These are phyloP conservation scores for Lithophane leautieri DNA, from an alignment of 2,888 invertebrate species.

Conservation along the genomic window DNA sequence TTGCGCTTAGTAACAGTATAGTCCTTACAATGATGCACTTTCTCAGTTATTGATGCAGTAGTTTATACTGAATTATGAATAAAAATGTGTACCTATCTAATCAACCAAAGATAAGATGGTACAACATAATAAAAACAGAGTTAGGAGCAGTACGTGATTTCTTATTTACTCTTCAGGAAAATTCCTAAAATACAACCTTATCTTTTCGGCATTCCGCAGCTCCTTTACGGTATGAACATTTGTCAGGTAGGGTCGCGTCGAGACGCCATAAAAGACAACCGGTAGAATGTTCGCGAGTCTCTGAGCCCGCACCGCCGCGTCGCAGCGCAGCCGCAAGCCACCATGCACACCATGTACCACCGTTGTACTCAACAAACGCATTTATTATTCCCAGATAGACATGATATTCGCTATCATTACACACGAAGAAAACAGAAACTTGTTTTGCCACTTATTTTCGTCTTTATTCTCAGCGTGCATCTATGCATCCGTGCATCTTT, in stretches of 20 bases:
- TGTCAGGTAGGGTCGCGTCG: slow-evolving; percentile 70
- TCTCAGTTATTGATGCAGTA: slow-evolving; percentile 35
- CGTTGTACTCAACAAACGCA: slow-evolving; percentile 60
- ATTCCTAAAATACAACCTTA: slow-evolving; percentile 55
- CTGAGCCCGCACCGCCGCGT: slow-evolving; percentile 45
- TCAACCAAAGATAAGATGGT: background rate
- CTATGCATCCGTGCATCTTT: slow-evolving; percentile 54
- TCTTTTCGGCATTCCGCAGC: slow-evolving; percentile 63
- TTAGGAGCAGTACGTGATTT: slow-evolving; percentile 10
- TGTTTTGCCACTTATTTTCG: slow-evolving; percentile 53
- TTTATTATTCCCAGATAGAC: slow-evolving; percentile 63
- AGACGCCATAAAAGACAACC: slow-evolving; percentile 79
- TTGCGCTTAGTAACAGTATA: slow-evolving; percentile 48
- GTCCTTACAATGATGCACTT: slow-evolving; percentile 49
- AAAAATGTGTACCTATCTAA: slow-evolving; percentile 10
- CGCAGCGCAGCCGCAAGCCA: slow-evolving; percentile 48
- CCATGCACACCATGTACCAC: slow-evolving; percentile 63
- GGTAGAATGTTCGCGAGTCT: slow-evolving; percentile 78
- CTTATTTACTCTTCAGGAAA: slow-evolving; percentile 35
- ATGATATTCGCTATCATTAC: slow-evolving; percentile 61
- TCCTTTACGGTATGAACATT: slow-evolving; percentile 64
- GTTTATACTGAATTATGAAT: slow-evolving; percentile 8
- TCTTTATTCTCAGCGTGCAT: slow-evolving; percentile 40
- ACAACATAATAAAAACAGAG: background rate
- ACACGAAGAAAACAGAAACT: slow-evolving; percentile 49